Conservation (phyloP, 2,888 invertebrate genomes). For the Zaprionus lineosus region DNA sequence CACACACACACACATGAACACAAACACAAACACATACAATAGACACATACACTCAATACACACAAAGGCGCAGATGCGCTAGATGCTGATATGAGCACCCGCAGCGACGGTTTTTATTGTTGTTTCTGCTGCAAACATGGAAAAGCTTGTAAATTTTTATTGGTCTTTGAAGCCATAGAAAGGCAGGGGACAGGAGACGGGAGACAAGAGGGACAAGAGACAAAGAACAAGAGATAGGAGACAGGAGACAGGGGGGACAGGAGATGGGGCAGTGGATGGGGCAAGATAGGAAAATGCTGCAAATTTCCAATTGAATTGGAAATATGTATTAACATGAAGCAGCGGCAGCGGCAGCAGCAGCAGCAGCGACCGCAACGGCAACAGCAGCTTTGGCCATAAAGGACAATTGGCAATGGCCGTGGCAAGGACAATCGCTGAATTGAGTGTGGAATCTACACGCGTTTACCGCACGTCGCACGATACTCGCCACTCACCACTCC, state of each 20-base stretch:
- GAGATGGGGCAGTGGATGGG: neutral
- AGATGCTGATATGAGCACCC: conserved; percentile 3
- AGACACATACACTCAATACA: too few relatives aligned
- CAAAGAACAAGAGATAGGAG: neutral
- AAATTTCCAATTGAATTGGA: conserved; percentile 67
- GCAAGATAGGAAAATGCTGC: conserved; percentile 22
- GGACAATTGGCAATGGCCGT: conserved; percentile 32
- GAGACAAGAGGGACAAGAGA: neutral
- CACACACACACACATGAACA: conserved; percentile 11
- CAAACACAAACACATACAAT: neutral
- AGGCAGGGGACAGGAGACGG: conserved; percentile 11
- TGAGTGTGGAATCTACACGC: too few relatives aligned
- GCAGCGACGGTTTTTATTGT: neutral
- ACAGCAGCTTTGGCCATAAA: conserved; percentile 27
- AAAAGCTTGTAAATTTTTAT: conserved; percentile 59
- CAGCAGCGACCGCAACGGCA: neutral
- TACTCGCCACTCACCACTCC: too few relatives aligned
- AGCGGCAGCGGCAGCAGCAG: neutral
- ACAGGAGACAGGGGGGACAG: neutral
- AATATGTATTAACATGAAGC: conserved; percentile 54
- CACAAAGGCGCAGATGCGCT: neutral
- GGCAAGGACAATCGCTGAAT: conserved; percentile 20
- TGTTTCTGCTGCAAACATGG: conserved; percentile 26
- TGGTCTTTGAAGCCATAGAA: conserved; percentile 62
- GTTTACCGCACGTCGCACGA: too few relatives aligned